A percentile compares a stretch with the other conserved stretches of the same genome.
These are phyloP conservation scores for Enteromius argenteus DNA, from an alignment of 2,797 vertebrate species.

Conservation along the genomic window DNA sequence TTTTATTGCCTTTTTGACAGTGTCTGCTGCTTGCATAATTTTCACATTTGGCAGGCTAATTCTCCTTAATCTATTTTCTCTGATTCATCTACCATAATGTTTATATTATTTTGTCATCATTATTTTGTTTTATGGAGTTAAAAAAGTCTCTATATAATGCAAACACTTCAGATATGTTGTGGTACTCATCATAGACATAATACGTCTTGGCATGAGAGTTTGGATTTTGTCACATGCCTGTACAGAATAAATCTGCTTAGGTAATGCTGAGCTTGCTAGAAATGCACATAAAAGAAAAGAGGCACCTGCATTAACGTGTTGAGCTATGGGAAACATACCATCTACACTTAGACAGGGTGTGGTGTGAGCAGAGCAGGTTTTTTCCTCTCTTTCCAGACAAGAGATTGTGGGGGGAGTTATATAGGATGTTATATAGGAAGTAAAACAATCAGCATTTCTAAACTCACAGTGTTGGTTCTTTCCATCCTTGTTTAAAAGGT, in stretches of 20 bases:
- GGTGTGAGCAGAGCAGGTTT: slow-evolving; percentile 49
- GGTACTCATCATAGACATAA: neutral
- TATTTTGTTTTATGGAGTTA: no score
- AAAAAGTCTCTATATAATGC: no score
- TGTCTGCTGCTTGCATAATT: no score
- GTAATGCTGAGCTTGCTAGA: slow-evolving; percentile 59
- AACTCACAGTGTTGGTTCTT: slow-evolving; percentile 26
- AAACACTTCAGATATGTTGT: neutral
- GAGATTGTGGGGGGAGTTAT: slow-evolving; percentile 58
- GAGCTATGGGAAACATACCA: slow-evolving; percentile 51
- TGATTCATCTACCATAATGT: no score
- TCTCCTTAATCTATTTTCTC: no score
- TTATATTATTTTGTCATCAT: no score
- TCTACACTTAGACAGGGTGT: slow-evolving; percentile 63
- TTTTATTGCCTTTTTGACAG: no score
- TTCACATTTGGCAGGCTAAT: no score
- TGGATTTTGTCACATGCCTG: slow-evolving; percentile 1
- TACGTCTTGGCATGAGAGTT: neutral
- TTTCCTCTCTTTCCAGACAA: slow-evolving; percentile 41
- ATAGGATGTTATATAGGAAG: slow-evolving; percentile 53
- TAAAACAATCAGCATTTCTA: slow-evolving; percentile 67
- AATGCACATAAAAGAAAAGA: slow-evolving; percentile 39
- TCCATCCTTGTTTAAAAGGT: slow-evolving; percentile 20
- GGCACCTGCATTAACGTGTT: slow-evolving; percentile 42
- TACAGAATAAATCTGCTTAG: slow-evolving; percentile 8